These are phyloP conservation scores for Dendrolimus kikuchii DNA, from an alignment of 1,140 invertebrate genomes.

Conservation along the genomic window DNA sequence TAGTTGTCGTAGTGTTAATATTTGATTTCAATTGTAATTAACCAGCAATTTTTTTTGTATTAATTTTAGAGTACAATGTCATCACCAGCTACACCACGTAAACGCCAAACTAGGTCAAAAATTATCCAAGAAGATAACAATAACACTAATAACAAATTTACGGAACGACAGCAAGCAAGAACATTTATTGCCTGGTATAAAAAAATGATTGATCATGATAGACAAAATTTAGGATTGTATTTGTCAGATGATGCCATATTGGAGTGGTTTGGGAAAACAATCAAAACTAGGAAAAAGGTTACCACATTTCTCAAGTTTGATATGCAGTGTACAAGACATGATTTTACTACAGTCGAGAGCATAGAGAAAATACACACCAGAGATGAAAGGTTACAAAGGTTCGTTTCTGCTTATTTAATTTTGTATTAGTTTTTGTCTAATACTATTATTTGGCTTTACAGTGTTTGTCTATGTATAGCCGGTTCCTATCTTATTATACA, in stretches of 20 bases:
- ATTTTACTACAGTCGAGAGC: constrained; percentile 51
- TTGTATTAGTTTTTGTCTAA: no score
- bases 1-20: not conserved
- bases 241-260: constrained; percentile 69
- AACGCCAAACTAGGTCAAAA: constrained; percentile 22
- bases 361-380: constrained; percentile 50
- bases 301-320: constrained; percentile 55
- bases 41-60: not conserved
- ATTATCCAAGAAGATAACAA: constrained; percentile 25
- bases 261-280: constrained; percentile 74
- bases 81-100: constrained; percentile 25
- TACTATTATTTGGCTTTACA: no score
- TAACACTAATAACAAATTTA: constrained; percentile 25
- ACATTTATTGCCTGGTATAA: constrained; percentile 60
- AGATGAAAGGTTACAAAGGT: constrained; percentile 39
- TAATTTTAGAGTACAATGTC: constrained; percentile 35
- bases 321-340: constrained; percentile 60
- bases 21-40: constrained; percentile 3
- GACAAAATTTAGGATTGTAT: constrained; percentile 57
- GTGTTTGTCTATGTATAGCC: no score
- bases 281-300: constrained; percentile 70
- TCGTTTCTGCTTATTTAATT: constrained; percentile 11
- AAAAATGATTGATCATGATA: constrained; percentile 57
- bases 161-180: constrained; percentile 39
- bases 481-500: no score